A percentile compares a stretch with the other conserved stretches of the same genome.
These are phyloP conservation scores for Meriones unguiculatus DNA, from an alignment of 2,113 vertebrate genomes.

Conservation along the genomic window DNA sequence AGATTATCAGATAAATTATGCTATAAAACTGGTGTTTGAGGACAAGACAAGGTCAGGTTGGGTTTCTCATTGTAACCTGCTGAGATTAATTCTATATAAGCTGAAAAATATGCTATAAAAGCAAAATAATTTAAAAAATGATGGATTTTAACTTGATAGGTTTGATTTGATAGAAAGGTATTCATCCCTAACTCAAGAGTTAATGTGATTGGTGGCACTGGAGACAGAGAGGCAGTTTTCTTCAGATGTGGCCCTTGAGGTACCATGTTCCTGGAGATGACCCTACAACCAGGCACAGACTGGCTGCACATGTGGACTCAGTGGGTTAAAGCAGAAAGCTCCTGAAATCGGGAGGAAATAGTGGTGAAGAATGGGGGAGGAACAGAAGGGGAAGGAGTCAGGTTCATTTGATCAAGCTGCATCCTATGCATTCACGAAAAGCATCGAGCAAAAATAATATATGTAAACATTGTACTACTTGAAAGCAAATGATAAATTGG, in stretches of 20 bases:
- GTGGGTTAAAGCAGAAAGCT: not conserved
- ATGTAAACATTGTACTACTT: not conserved
- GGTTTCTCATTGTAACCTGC: not conserved
- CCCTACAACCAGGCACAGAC: not conserved
- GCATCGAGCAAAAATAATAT: not conserved
- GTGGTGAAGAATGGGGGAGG: not conserved
- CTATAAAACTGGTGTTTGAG: slow-evolving; percentile 4
- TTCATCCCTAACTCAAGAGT: not conserved
- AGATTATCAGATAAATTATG: not conserved
- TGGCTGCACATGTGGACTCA: not conserved
- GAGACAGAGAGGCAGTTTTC: not conserved
- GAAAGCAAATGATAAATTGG: not conserved
- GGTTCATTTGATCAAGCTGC: not conserved
- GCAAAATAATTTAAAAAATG: not conserved
- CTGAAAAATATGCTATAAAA: not conserved
- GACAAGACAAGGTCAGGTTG: slow-evolving; percentile 5
- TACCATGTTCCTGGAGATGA: not conserved
- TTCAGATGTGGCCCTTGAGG: not conserved
- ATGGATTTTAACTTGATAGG: not conserved
- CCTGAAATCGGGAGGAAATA: not conserved
- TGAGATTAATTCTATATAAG: not conserved
- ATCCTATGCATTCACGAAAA: not conserved
- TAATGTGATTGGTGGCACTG: not conserved
- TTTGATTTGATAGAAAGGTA: not conserved
- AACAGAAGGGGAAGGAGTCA: not conserved